phyloP scores from a whole-genome alignment of 2,888 invertebrate genomes.

The Agrotis segetum region DNA sequence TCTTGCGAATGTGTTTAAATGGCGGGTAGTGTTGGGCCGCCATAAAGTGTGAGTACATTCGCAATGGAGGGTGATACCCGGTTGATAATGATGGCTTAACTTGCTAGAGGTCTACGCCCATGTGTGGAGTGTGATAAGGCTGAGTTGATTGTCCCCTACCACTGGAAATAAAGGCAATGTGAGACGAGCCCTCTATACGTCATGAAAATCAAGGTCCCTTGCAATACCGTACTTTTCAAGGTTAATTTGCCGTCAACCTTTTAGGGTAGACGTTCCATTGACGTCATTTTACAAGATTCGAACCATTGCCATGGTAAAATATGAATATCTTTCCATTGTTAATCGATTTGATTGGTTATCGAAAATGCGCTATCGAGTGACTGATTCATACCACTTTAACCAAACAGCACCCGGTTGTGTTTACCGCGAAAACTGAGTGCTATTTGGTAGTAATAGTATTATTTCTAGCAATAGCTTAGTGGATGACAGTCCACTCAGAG shows the following conservation, averaged over 20 bases:
- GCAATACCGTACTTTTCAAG: background rate
- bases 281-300: conserved; percentile 35
- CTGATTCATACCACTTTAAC: background rate
- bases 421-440: background rate
- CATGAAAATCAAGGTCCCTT: background rate
- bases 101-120: no score
- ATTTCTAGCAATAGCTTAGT: background rate
- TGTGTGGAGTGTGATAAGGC: no score
- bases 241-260: background rate
- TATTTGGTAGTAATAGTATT: background rate
- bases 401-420: no score
- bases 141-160: no score
- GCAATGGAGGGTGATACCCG: no score
- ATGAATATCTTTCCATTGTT: conserved; percentile 21
- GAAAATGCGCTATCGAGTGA: background rate
- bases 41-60: no score
- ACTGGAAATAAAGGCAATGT: background rate
- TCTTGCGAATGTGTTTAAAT: no score
- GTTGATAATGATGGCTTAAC: no score
- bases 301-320: conserved; percentile 36
- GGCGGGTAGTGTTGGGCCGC: no score
- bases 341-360: conserved; percentile 40
- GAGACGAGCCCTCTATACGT: background rate
- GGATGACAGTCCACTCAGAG: background rate
- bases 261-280: conserved; percentile 20